These are phyloP conservation scores for Scaptomyza cyrtandrae DNA, from an alignment of 2,888 invertebrate species.

Conservation along the genomic window DNA sequence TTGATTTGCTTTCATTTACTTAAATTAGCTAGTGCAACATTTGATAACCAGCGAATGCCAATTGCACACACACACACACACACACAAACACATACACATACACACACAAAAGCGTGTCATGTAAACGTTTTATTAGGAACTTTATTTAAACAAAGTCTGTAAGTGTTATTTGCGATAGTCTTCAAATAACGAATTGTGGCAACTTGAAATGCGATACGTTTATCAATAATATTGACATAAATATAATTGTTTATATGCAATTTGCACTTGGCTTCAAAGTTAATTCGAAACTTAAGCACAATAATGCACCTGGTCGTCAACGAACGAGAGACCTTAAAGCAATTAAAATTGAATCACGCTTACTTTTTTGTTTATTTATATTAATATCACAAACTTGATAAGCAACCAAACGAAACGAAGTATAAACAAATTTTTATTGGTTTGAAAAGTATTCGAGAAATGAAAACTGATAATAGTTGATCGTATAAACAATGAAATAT, in stretches of 20 bases:
- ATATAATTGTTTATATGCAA: slow-evolving; percentile 34
- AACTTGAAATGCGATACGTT: slow-evolving; percentile 62
- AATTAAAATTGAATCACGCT: slow-evolving; percentile 38
- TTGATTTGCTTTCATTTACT: slow-evolving; percentile 67
- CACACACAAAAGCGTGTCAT: slow-evolving; percentile 26
- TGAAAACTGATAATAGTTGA: neutral
- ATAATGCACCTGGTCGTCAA: slow-evolving; percentile 18
- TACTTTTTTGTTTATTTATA: slow-evolving; percentile 21
- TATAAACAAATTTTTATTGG: neutral
- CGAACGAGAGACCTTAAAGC: slow-evolving; percentile 35
- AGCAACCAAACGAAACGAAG: neutral
- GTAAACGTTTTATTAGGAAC: slow-evolving; percentile 60
- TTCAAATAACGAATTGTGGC: slow-evolving; percentile 49
- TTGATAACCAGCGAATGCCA: slow-evolving; percentile 31
- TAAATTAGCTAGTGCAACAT: slow-evolving; percentile 52
- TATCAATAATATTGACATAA: slow-evolving; percentile 61
- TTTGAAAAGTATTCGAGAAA: neutral
- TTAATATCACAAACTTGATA: slow-evolving; percentile 40
- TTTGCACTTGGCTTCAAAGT: slow-evolving; percentile 57
- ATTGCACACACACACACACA: neutral
- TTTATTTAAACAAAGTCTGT: slow-evolving; percentile 29
- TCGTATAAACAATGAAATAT: neutral
- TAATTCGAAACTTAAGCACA: slow-evolving; percentile 25
- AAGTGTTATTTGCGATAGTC: slow-evolving; percentile 24
- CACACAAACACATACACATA: neutral